Percentiles rank a stretch among this genome's conserved stretches.
Conservation (phyloP, 1,140 invertebrate genomes). For the Mycetomoellerius zeteki region DNA sequence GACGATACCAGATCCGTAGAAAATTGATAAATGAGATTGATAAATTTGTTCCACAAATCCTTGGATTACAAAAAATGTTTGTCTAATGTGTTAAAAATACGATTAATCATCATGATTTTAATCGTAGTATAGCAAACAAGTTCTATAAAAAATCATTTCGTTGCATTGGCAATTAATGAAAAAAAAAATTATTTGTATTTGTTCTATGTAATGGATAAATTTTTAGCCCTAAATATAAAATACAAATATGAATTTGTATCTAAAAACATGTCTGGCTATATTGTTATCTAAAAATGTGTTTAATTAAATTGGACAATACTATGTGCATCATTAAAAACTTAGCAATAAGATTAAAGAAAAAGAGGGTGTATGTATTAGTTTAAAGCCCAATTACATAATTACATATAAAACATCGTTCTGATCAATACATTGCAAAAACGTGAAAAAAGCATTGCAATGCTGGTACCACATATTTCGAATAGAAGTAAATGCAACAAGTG, state of each 20-base stretch:
- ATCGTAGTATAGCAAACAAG: neutral
- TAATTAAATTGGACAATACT: neutral
- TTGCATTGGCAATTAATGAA: neutral
- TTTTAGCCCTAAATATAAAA: conserved; percentile 2
- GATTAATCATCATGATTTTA: conserved; percentile 13
- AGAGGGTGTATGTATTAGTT: neutral
- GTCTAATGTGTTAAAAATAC: neutral
- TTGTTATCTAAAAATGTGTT: neutral
- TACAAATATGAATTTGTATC: neutral
- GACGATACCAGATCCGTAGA: neutral
- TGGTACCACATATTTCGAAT: conserved; percentile 35
- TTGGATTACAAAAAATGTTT: conserved; percentile 35
- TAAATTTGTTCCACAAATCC: conserved; percentile 10
- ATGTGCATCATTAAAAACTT: neutral
- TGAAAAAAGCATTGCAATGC: conserved; percentile 16
- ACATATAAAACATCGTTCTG: neutral
- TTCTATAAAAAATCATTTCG: neutral
- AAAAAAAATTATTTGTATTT: neutral
- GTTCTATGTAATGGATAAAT: neutral
- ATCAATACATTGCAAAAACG: conserved; percentile 28
- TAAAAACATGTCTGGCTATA: neutral
- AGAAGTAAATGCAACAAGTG: neutral
- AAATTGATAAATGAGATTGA: conserved; percentile 30
- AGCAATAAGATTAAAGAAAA: neutral
- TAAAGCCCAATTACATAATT: neutral